These are phyloP conservation scores for Eurypyga helias DNA, from an alignment of 2,113 vertebrate genomes.

Conservation along the genomic window DNA sequence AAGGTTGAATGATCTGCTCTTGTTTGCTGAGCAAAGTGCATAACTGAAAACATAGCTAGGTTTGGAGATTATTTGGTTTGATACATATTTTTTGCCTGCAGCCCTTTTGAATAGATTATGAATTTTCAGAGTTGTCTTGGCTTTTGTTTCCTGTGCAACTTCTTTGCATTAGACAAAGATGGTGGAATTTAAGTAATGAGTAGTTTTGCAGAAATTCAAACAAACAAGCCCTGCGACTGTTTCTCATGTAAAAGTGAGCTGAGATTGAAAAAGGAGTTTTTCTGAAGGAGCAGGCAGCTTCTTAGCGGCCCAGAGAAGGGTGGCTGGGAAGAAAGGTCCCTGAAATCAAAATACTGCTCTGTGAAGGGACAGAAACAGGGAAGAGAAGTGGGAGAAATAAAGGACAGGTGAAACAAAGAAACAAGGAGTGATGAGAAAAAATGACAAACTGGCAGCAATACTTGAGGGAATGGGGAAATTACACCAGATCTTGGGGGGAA, in stretches of 20 bases:
- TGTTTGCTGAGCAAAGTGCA: slow-evolving; percentile 34
- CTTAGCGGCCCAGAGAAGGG: not conserved
- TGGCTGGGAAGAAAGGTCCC: not conserved
- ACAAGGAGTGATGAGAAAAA: not conserved
- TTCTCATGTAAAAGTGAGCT: not conserved
- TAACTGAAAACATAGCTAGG: not conserved
- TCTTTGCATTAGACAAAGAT: not conserved
- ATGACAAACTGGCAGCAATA: not conserved
- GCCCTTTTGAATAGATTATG: not conserved
- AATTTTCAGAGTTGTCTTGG: not conserved
- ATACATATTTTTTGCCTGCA: not conserved
- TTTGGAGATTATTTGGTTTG: not conserved
- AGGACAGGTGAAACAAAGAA: not conserved
- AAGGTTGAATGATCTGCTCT: slow-evolving; percentile 31
- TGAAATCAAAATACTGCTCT: not conserved
- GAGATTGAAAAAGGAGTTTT: not conserved
- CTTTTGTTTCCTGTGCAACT: not conserved
- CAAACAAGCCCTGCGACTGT: not conserved
- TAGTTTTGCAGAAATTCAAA: not conserved
- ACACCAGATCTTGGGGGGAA: not conserved
- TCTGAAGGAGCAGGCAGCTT: not conserved
- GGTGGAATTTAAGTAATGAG: not conserved
- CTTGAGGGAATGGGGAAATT: not conserved
- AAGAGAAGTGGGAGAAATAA: not conserved
- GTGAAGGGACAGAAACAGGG: not conserved